Evolutionary conservation across 2,113 vertebrate genomes (phyloP).

Genomic region (Hypomesus transpacificus): DNA sequence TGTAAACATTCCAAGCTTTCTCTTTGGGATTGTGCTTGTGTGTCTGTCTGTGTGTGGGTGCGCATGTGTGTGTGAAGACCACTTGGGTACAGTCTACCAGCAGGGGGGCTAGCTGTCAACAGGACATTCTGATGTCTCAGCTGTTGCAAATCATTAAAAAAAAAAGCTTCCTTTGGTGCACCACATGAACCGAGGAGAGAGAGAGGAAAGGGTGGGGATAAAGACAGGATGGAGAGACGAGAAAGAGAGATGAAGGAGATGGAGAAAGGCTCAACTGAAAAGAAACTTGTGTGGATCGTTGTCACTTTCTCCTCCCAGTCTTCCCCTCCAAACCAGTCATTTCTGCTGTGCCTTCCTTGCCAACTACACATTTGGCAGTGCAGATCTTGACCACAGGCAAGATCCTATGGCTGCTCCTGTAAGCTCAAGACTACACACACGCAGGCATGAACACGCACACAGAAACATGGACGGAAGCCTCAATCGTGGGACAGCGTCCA

Average conservation of each 20-base stretch:
- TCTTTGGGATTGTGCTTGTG: conserved; percentile 27
- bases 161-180: too few species aligned
- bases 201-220: conserved; percentile 35
- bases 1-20: conserved; percentile 60
- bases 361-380: conserved; percentile 42
- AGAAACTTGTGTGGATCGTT: conserved; percentile 55
- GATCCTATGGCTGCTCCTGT: conserved; percentile 37
- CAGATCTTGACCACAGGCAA: conserved; percentile 42
- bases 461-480: too few species aligned
- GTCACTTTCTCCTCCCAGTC: conserved; percentile 42
- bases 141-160: conserved; percentile 35
- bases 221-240: neutral
- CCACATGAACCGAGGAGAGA: neutral
- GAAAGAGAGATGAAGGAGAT: neutral
- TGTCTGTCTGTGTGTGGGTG: conserved; percentile 2
- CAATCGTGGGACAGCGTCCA: conserved; percentile 9
- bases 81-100: conserved; percentile 34
- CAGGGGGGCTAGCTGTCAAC: conserved; percentile 56
- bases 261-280: conserved; percentile 40
- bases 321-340: conserved; percentile 57
- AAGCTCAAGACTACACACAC: conserved; percentile 16
- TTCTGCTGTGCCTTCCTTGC: conserved; percentile 50
- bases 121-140: conserved; percentile 49
- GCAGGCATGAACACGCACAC: too few species aligned
- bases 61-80: conserved; percentile 19